Conservation (phyloP, 2,113 vertebrate genomes). For the Paraplagusia blochii region DNA sequence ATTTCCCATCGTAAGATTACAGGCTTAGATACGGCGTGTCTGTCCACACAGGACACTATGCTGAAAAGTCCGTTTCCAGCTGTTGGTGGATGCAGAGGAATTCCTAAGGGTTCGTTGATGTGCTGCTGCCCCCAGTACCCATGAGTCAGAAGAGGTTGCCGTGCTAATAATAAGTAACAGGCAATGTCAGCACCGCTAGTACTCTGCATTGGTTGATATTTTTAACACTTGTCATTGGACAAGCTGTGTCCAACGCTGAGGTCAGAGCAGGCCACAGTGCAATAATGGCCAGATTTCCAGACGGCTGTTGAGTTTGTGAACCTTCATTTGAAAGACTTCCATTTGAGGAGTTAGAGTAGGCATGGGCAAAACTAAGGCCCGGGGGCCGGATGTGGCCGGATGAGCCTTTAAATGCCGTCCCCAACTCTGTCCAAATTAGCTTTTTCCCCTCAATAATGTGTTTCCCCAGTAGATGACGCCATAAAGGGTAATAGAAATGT, state of each 20-base stretch:
- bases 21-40: neutral
- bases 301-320: neutral
- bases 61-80: neutral
- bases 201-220: conserved; percentile 16
- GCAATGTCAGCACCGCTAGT: neutral
- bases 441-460: too few species aligned
- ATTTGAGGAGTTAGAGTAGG: too few species aligned
- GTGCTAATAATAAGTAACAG: conserved; percentile 16
- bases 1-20: neutral
- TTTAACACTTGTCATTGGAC: conserved; percentile 2
- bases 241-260: neutral
- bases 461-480: too few species aligned
- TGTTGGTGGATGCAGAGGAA: neutral
- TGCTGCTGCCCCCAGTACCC: neutral
- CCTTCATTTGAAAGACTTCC: too few species aligned
- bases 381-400: too few species aligned
- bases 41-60: neutral
- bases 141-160: conserved; percentile 5
- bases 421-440: too few species aligned
- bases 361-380: too few species aligned
- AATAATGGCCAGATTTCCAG: neutral
- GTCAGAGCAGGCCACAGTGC: neutral
- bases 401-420: too few species aligned
- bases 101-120: neutral
- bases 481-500: too few species aligned